Evolutionary conservation across 2,888 invertebrate species (phyloP), one percentile per base, ranked within the genome.

Genomic region (Ceriagrion tenellum): DNA sequence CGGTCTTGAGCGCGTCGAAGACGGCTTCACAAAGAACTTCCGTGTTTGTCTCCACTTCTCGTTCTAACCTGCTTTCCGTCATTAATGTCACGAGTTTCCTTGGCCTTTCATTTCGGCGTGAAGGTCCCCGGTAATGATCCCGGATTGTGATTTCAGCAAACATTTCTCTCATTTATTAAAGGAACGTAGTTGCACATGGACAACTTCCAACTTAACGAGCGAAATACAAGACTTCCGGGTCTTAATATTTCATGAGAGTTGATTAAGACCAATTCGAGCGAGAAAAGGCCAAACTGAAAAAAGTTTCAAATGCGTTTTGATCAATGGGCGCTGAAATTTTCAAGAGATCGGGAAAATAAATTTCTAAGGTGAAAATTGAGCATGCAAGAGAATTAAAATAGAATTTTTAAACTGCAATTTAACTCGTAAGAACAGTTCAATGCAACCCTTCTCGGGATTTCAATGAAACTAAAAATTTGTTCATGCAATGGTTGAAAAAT

Each of bases 61-160:
- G 26, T 35, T 81, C 30, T 81, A n/a, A 35, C 35, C 35, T 35
- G 35, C 35, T 81, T 35, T 81, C 35, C 16, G 35, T 81, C 30
- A 81, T 81, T 81, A 81, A 81, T 81, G 81, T 81, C 81, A 81
- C 81, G 81, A 81, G 16, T 81, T 35, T 81, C 81, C 81, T 35
- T 81, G 81, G 30, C 81, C 30, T 81, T 81, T 81, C 81, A 35
- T 81, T 81, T 13, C 4, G 81, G 30, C 81, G 20, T 2, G 35
- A 81, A 35, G 12, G 35, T n/a, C 81, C 30, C n/a, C n/a, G 35
- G 30, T 10, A 81, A 81, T 81, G 26, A 81, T 81, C 30, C 81
- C 30, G 35, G 0, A 16, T 16, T 0, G 81, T 81, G 35, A 81
- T 81, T 35, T 18, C 35, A 3, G 13, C 30, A 16, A 81, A 35